These are phyloP conservation scores for Epinotia ramella DNA, from an alignment of 2,888 invertebrate species.

Conservation along the genomic window DNA sequence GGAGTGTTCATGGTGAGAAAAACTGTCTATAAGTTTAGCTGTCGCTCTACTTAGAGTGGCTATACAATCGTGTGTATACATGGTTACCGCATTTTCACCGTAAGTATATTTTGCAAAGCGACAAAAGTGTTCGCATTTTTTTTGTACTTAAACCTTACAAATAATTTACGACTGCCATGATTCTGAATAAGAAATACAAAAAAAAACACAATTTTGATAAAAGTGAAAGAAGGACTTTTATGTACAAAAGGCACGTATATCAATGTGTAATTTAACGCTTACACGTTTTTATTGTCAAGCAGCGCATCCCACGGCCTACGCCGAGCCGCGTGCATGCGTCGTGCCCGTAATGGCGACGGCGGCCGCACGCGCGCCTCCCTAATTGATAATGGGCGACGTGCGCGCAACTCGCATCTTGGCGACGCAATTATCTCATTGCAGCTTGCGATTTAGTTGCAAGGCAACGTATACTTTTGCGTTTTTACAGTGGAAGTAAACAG, in stretches of 20 bases:
- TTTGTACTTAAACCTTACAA: too few relatives aligned
- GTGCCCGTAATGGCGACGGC: conserved; percentile 69
- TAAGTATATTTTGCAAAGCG: too few relatives aligned
- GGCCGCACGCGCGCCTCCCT: conserved; percentile 81
- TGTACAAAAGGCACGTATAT: background rate
- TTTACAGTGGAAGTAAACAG: background rate
- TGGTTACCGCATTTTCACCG: too few relatives aligned
- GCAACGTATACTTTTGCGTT: conserved; percentile 10
- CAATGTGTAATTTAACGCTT: background rate
- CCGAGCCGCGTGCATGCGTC: conserved; percentile 66
- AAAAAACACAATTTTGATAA: too few relatives aligned
- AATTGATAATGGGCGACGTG: conserved; percentile 82
- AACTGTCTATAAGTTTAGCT: too few relatives aligned
- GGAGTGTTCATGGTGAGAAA: too few relatives aligned
- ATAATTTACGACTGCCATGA: too few relatives aligned
- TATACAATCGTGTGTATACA: too few relatives aligned
- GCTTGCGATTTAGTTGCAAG: conserved; percentile 33
- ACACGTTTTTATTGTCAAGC: conserved; percentile 3
- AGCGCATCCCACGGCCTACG: conserved; percentile 51
- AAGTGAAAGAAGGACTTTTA: too few relatives aligned
- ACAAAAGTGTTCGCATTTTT: too few relatives aligned
- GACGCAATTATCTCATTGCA: conserved; percentile 59
- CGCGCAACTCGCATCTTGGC: conserved; percentile 53
- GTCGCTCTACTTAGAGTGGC: too few relatives aligned
- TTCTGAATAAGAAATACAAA: too few relatives aligned